A percentile compares a stretch with the other conserved stretches of the same genome.
These are phyloP conservation scores for Decapterus maruadsi DNA, from an alignment of 2,797 vertebrate genomes.

Conservation along the genomic window DNA sequence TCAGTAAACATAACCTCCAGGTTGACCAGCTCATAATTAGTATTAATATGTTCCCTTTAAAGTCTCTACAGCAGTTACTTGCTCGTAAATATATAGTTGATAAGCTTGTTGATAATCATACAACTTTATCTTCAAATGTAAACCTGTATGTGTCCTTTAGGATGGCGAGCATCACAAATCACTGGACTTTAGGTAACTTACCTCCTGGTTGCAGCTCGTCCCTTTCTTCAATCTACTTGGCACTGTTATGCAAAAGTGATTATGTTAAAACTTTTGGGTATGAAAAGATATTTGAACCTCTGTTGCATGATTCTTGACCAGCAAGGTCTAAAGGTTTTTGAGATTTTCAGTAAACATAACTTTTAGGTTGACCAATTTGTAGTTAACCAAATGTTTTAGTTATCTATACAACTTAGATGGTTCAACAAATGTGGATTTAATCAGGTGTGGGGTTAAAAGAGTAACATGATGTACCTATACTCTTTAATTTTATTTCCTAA, in stretches of 20 bases:
- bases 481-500: no score
- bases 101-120: slow-evolving; percentile 8
- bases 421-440: no score
- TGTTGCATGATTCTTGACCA: neutral
- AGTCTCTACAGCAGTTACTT: slow-evolving; percentile 20
- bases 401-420: no score
- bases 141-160: slow-evolving; percentile 13
- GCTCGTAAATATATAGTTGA: slow-evolving; percentile 3
- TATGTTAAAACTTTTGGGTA: neutral
- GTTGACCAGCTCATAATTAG: slow-evolving; percentile 7
- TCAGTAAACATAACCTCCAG: neutral
- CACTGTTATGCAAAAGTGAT: slow-evolving; percentile 26
- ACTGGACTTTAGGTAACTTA: slow-evolving; percentile 26
- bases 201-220: neutral
- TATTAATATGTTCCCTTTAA: slow-evolving; percentile 24
- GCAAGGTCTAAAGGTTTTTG: slow-evolving; percentile 9
- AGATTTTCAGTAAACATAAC: neutral
- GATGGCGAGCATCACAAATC: slow-evolving; percentile 14
- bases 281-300: slow-evolving; percentile 2
- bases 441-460: no score
- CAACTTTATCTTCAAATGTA: neutral
- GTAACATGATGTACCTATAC: no score
- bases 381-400: neutral
- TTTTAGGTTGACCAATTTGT: neutral
- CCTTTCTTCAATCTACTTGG: neutral